These are phyloP conservation scores for Ommatoiulus sabulosus DNA, from an alignment of 2,888 invertebrate genomes.

Conservation along the genomic window DNA sequence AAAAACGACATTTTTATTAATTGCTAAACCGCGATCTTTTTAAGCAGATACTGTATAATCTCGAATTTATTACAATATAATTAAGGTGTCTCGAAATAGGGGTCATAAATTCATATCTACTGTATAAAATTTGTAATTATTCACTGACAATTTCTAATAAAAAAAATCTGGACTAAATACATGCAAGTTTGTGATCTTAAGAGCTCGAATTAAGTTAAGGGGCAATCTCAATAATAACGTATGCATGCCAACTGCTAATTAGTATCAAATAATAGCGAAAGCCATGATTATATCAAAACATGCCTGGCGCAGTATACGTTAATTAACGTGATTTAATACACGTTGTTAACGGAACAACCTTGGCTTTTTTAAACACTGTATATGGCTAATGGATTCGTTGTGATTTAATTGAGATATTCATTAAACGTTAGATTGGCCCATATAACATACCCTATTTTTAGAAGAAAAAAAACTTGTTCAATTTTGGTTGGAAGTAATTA, in stretches of 20 bases:
- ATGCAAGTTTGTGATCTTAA: background rate
- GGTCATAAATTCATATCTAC: background rate
- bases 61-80: background rate
- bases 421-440: background rate
- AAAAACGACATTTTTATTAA: conserved; percentile 15
- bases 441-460: background rate
- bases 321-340: background rate
- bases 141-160: background rate
- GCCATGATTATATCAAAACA: background rate
- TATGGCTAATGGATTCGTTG: background rate
- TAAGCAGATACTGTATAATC: background rate
- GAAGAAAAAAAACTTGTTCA: background rate
- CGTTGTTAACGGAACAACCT: background rate
- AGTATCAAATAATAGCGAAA: background rate
- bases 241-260: background rate
- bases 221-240: background rate
- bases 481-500: too few species aligned
- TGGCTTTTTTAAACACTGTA: background rate
- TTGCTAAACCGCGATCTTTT: background rate
- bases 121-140: background rate
- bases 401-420: background rate
- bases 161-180: background rate
- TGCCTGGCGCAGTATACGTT: background rate
- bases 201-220: background rate
- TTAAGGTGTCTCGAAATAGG: background rate